Evolutionary conservation across 2,888 invertebrate species (phyloP), one percentile per base, ranked within the genome.

Genomic region (Blomia tropicalis): DNA sequence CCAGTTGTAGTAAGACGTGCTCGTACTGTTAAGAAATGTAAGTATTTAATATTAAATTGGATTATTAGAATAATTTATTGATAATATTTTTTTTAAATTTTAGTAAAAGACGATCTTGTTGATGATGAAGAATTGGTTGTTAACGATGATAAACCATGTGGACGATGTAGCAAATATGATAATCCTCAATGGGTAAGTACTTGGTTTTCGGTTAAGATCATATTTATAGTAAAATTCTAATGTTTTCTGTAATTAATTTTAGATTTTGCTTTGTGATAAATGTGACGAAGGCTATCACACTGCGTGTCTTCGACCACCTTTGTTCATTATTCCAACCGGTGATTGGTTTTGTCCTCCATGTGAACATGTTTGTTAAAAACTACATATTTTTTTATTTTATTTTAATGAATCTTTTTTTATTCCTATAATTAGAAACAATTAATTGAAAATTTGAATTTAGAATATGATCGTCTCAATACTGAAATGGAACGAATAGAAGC

Each of bases 341-440:
- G 88, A 93, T 74, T 98, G 96, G 98, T 90, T 82, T 76, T 98
- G 98, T 75, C 96, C 96, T 32, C 87, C 88, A 0, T 98, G 96
- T 75, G 87, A 91, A 74, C 96, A 96, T 75, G 88, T 68, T 59
- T 63, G 68, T 54, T 36, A 14, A 19, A 62, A 62, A 51, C 4
- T 22, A 17, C 54, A 22, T 43, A 30, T 63, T 53, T 63, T 51
- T 17, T 63, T n/a, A 41, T 19, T 7, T 59, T 30, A 36, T 51
- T 22, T 32, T 60, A 36, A 31, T 23, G 14, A 27, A 7, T 59
- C 22, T 5, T 27, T 66, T 71, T 72, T 22, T 14, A 5, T 56
- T 22, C 22, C 11, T 22, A 14, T 36, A n/a, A 11, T 43, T 51
- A 51, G 27, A 60, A 23, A 31, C 29, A 30, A n/a, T 41, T 56